Conservation (phyloP, 2,888 invertebrate genomes). For the Rhopalosiphum nymphaeae region DNA sequence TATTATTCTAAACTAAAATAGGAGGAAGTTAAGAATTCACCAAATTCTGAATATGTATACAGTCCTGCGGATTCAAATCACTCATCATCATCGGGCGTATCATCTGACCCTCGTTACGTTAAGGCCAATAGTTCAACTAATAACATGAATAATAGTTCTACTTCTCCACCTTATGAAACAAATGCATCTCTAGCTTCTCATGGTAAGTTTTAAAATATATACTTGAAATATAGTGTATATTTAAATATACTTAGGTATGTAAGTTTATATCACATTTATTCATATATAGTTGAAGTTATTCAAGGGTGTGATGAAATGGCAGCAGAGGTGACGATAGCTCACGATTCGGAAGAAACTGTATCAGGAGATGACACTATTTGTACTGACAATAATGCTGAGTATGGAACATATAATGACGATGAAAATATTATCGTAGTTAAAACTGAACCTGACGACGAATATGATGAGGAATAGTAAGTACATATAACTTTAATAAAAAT, state of each 20-base stretch:
- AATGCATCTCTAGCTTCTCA: slow-evolving; percentile 62
- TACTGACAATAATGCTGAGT: slow-evolving; percentile 61
- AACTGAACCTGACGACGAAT: slow-evolving; percentile 59
- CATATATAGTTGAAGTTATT: slow-evolving; percentile 60
- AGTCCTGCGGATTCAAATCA: slow-evolving; percentile 64
- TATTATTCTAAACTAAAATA: slow-evolving; percentile 27
- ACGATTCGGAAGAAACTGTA: slow-evolving; percentile 60
- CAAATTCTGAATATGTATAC: slow-evolving; percentile 60
- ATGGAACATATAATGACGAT: slow-evolving; percentile 61
- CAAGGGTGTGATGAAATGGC: slow-evolving; percentile 65
- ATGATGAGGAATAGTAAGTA: slow-evolving; percentile 60
- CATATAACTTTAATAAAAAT: background rate
- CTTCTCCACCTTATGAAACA: slow-evolving; percentile 53
- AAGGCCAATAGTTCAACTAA: slow-evolving; percentile 40
- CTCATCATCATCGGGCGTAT: slow-evolving; percentile 58
- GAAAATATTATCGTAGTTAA: slow-evolving; percentile 61
- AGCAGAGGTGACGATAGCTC: slow-evolving; percentile 62
- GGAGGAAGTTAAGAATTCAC: slow-evolving; percentile 57
- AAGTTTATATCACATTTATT: slow-evolving; percentile 18
- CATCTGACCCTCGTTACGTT: slow-evolving; percentile 50
- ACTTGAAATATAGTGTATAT: slow-evolving; percentile 28
- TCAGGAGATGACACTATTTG: slow-evolving; percentile 59
- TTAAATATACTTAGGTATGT: background rate
- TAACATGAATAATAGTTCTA: slow-evolving; percentile 45
- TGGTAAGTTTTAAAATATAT: slow-evolving; percentile 52